Evolutionary conservation across 2,797 vertebrate species (phyloP), one percentile per base, ranked within the genome.

Genomic region (Antennarius maculatus): DNA sequence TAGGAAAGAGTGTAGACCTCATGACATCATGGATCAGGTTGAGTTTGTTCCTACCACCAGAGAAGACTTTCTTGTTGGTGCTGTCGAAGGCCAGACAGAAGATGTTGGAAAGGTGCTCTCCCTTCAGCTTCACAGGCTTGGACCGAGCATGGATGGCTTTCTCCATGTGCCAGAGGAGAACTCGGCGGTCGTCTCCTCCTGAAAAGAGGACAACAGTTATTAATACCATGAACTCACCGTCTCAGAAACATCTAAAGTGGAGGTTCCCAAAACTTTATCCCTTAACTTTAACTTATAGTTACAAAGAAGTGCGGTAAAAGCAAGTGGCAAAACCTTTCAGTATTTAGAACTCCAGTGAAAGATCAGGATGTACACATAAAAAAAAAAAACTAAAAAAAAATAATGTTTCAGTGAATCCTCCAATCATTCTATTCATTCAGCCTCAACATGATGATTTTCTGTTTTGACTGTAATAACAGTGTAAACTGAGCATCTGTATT

Each of bases 21-120:
- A 23, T 23, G 23, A 23, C 23, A 23, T 23, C 23, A 23, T 23
- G 23, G 23, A 23, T 23, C 23, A 23, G 23, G 23, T 23, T 23
- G 23, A 23, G 39, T 41, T 41, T 41, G 39, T 63, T 55, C 91
- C 93, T 88, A 99, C 98, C 97, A 74, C 97, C 98, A 81, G 98
- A 99, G 88, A 99, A 99, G 51, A 99, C 96, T 81, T 93, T 96
- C 1, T 90, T 97, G 89, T 99, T 99, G 51, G 95, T 95, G 80
- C 97, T 99, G 93, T 99, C 97, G 78, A 99, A 99, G 64, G 98
- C 97, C n/a, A 99, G 89, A 78, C 98, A 99, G 91, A 99, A 99
- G 87, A 99, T 99, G 84, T 99, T 99, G 51, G 98, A 99, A 77
- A 98, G 95, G 83, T 99, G 98, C 41, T 99, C 97, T 17, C 98